phyloP scores from a whole-genome alignment of 2,888 invertebrate species.

The Cylindroiulus punctatus region DNA sequence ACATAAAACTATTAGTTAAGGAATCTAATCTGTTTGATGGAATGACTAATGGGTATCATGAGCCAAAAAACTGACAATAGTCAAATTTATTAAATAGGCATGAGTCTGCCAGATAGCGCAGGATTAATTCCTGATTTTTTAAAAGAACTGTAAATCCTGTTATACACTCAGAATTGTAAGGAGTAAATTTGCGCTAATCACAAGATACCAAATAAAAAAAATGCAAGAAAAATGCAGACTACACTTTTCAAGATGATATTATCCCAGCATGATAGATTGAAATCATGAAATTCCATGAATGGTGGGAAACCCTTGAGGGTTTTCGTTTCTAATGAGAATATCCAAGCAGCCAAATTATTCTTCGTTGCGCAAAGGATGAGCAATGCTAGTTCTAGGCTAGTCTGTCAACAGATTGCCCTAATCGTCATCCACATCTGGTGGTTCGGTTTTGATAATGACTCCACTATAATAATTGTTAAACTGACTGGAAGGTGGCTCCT shows the following conservation, averaged over 20 bases:
- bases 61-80: background rate
- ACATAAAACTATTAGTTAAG: background rate
- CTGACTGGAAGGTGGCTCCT: conserved; percentile 40
- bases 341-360: background rate
- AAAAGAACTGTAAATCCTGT: background rate
- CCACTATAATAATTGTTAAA: conserved; percentile 54
- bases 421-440: conserved; percentile 52
- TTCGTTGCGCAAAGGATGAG: background rate
- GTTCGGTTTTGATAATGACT: conserved; percentile 50
- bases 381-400: background rate
- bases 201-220: no score
- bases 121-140: background rate
- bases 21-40: background rate
- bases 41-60: background rate
- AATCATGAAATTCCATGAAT: background rate
- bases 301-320: background rate
- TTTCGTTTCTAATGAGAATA: background rate
- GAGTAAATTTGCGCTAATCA: background rate
- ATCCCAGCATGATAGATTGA: background rate
- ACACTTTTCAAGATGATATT: background rate
- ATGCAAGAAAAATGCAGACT: background rate
- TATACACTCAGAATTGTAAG: background rate
- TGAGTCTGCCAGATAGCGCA: background rate
- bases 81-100: background rate
- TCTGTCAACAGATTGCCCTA: background rate